These are phyloP conservation scores for Alexandromys oeconomus DNA, from an alignment of 2,797 vertebrate species.

Conservation along the genomic window DNA sequence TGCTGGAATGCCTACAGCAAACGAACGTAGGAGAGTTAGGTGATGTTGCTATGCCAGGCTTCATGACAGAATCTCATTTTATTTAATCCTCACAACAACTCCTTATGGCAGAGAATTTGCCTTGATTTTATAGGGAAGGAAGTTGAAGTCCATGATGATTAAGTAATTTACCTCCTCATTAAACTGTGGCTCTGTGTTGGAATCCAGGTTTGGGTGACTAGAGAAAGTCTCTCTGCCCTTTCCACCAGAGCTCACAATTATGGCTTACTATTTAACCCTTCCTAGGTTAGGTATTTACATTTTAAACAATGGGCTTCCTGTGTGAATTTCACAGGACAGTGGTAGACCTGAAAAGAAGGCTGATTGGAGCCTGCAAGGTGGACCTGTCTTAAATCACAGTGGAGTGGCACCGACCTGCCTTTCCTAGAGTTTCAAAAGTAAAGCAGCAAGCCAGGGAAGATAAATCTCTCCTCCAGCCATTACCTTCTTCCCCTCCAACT, in stretches of 20 bases:
- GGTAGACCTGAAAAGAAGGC: constrained; percentile 50
- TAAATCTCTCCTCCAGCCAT: constrained; percentile 67
- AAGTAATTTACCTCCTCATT: constrained; percentile 58
- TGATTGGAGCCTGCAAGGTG: constrained; percentile 54
- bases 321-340: constrained; percentile 73
- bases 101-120: constrained; percentile 29
- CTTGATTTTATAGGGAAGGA: constrained; percentile 39
- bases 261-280: constrained; percentile 78
- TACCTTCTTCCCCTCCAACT: constrained; percentile 49
- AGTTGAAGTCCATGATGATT: constrained; percentile 5
- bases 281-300: constrained; percentile 64
- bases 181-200: constrained; percentile 1
- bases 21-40: neutral
- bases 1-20: constrained; percentile 23
- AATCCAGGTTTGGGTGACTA: constrained; percentile 51
- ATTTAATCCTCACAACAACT: constrained; percentile 14
- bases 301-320: constrained; percentile 73
- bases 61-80: constrained; percentile 33
- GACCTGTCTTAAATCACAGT: constrained; percentile 64
- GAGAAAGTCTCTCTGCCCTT: constrained; percentile 39
- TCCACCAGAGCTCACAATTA: constrained; percentile 58
- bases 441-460: constrained; percentile 55
- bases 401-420: constrained; percentile 55
- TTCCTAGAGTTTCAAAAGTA: constrained; percentile 56
- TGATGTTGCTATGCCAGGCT: neutral